These are phyloP conservation scores for Eretmochelys imbricata DNA, from an alignment of 2,113 vertebrate genomes.

Conservation along the genomic window DNA sequence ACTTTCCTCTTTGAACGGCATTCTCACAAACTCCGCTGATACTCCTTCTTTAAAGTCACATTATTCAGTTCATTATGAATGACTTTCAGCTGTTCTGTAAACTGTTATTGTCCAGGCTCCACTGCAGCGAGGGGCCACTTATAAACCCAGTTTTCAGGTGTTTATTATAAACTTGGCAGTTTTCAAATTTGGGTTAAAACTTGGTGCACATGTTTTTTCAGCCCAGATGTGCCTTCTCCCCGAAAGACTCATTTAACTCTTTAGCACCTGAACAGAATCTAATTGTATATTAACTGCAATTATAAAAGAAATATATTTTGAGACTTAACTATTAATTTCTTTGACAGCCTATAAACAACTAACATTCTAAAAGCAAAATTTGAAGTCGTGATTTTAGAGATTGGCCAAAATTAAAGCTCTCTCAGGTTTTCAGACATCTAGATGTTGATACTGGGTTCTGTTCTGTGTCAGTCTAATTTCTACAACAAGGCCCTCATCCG, in stretches of 20 bases:
- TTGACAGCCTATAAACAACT: not conserved
- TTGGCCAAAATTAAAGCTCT: not conserved
- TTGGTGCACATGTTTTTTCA: slow-evolving; percentile 6
- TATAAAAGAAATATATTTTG: not conserved
- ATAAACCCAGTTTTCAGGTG: slow-evolving; percentile 68
- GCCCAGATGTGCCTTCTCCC: slow-evolving; percentile 32
- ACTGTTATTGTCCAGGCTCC: slow-evolving; percentile 65
- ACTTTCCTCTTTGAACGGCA: not conserved
- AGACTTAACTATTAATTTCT: not conserved
- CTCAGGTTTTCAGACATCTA: not conserved
- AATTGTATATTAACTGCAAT: not conserved
- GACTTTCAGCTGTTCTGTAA: slow-evolving; percentile 71
- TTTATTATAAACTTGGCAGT: slow-evolving; percentile 72
- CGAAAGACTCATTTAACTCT: slow-evolving; percentile 42
- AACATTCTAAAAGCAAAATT: not conserved
- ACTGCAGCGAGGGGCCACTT: slow-evolving; percentile 60
- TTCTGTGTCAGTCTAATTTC: not conserved
- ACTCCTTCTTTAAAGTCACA: slow-evolving; percentile 45
- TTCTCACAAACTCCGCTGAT: not conserved
- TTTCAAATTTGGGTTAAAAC: slow-evolving; percentile 68
- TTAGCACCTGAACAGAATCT: not conserved
- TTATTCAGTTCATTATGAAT: slow-evolving; percentile 67
- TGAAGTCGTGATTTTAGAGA: not conserved
- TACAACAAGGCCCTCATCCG: not conserved
- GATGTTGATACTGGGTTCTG: not conserved